phyloP scores from a whole-genome alignment of 2,888 invertebrate species.

The Lepetodrilus schrolli region DNA sequence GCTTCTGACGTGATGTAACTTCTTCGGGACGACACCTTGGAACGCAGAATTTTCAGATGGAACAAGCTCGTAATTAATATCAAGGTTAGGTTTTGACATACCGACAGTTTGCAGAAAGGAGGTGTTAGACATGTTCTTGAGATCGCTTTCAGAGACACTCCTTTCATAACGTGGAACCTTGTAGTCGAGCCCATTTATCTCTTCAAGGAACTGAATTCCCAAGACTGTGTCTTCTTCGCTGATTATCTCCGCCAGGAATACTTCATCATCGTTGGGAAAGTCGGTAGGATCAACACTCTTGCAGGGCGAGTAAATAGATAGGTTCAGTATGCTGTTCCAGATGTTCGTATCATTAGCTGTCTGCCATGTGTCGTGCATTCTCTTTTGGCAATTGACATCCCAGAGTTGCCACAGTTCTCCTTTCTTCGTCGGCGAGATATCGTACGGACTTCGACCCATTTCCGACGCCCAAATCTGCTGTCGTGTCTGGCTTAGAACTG shows the following conservation, averaged over 20 bases:
- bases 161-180: conserved; percentile 38
- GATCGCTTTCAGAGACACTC: conserved; percentile 50
- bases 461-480: neutral
- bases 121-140: conserved; percentile 42
- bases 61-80: conserved; percentile 52
- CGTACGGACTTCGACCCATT: neutral
- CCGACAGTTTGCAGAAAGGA: conserved; percentile 23
- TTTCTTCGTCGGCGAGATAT: conserved; percentile 34
- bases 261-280: neutral
- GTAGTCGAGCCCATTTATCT: neutral
- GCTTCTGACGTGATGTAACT: conserved; percentile 61
- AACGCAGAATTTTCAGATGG: conserved; percentile 69
- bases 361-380: conserved; percentile 11
- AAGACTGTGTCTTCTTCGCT: conserved; percentile 26
- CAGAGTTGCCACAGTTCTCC: conserved; percentile 49
- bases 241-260: neutral
- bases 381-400: conserved; percentile 57
- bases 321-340: conserved; percentile 27
- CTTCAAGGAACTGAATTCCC: conserved; percentile 27
- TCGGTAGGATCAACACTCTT: neutral
- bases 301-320: neutral
- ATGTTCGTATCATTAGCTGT: neutral
- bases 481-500: conserved; percentile 1
- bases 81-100: conserved; percentile 42
- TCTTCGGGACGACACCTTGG: conserved; percentile 56